Evolutionary conservation across 2,113 vertebrate species (phyloP), one percentile per base, ranked within the genome.

Genomic region (Lonchura striata): DNA sequence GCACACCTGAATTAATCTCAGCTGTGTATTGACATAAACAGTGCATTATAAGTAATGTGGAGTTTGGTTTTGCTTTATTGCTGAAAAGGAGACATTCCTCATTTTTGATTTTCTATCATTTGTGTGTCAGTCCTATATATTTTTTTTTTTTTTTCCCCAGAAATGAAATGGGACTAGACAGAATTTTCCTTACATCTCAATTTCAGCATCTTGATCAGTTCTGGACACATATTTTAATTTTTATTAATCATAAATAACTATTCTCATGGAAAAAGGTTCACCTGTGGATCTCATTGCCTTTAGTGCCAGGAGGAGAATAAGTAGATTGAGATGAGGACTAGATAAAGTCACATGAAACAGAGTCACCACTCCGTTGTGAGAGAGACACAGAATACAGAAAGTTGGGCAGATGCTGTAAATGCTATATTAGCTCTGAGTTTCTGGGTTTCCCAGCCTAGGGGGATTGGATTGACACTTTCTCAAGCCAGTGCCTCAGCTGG

Each of bases 281-380:
- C 10, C 13, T 0, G 0, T 61, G 37, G 35, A 47, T 52, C 24
- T 54, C 50, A 41, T 12, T 63, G 61, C 23, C 12, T 41, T 14
- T 5, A 78, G 33, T 0, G 7, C 7, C n/a, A 66, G 21, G 37
- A 93, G 33, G 19, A n/a, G n/a, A n/a, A 59, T 23, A 77, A 61
- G 13, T 0, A 0, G 10, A 11, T 16, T 80, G 49, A 83, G n/a
- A 39, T 12, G 41, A 35, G 10, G 18, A 42, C n/a, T 63, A 18
- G 33, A 46, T 5, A 88, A 91, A 84, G 9, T 25, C 21, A 33
- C 27, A 27, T 15, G 27, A 46, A 83, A 53, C 9, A 46, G 3
- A 19, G 24, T 31, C 7, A 2, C 8, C 14, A 44, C 33, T 63
- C 27, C 5, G 2, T 31, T 4, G 2, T 39, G 16, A 65, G 31